Evolutionary conservation across 2,113 vertebrate species (phyloP).

Genomic region (Picathartes gymnocephalus): DNA sequence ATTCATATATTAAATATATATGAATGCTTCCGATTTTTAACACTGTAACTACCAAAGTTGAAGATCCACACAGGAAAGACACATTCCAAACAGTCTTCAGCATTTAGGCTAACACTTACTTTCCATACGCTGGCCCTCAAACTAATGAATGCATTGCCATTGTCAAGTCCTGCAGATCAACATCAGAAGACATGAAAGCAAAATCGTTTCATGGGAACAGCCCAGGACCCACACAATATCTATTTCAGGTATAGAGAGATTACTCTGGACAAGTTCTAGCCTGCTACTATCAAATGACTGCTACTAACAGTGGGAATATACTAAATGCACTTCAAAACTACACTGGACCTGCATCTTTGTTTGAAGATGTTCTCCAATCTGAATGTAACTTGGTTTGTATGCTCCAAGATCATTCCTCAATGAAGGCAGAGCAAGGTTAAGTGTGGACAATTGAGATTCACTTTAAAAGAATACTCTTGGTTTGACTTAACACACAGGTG

Average conservation of each 20-base stretch:
- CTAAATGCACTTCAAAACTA: background rate
- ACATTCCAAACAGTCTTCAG: background rate
- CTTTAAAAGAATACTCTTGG: background rate
- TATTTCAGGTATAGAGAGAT: background rate
- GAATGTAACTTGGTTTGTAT: background rate
- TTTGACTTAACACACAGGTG: background rate
- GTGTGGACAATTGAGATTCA: rapidly evolving
- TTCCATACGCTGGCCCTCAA: background rate
- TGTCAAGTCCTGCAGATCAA: background rate
- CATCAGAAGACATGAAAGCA: background rate
- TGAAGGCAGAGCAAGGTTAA: background rate
- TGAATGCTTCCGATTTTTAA: background rate
- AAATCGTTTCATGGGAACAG: background rate
- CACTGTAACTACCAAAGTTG: background rate
- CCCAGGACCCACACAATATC: background rate
- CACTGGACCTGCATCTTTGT: background rate
- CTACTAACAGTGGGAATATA: background rate
- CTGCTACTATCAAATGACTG: background rate
- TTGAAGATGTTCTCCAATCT: background rate
- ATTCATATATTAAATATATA: no score
- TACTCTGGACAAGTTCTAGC: background rate
- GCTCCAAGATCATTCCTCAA: background rate
- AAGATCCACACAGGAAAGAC: background rate
- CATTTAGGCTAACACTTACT: background rate
- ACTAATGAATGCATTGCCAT: background rate